Percentiles rank a stretch among this genome's conserved stretches.
Conservation (phyloP, 2,113 vertebrate species). For the Physeter macrocephalus region DNA sequence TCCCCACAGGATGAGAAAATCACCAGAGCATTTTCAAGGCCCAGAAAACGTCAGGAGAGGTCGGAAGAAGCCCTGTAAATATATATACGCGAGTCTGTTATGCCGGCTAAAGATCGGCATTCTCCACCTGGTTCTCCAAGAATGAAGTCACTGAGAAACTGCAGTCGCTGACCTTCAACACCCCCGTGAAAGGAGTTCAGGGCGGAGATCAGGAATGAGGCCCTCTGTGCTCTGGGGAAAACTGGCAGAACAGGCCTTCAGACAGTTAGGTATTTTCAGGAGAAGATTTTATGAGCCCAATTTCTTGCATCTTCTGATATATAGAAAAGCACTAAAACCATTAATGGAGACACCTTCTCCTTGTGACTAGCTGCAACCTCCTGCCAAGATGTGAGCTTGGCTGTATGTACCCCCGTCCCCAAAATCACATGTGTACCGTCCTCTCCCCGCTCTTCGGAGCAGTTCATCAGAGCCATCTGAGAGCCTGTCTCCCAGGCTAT, state of each 20-base stretch:
- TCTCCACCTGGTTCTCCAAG: background rate
- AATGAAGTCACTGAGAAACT: background rate
- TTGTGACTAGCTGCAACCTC: background rate
- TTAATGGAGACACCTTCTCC: background rate
- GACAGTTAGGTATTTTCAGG: background rate
- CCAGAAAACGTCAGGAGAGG: background rate
- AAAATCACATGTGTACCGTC: background rate
- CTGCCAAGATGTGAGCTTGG: background rate
- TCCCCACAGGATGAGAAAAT: background rate
- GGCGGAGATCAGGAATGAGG: background rate
- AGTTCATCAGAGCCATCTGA: background rate
- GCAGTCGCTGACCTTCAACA: background rate
- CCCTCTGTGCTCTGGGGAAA: background rate
- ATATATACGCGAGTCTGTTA: background rate
- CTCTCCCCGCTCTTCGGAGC: background rate
- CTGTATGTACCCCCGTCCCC: accelerated
- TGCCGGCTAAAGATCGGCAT: background rate
- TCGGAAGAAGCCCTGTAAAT: background rate
- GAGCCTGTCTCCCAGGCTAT: background rate
- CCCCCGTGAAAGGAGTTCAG: background rate
- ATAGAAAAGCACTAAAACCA: background rate
- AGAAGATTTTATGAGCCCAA: background rate
- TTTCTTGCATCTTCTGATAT: background rate
- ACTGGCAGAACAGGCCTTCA: background rate
- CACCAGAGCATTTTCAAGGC: background rate